Evolutionary conservation across 2,888 invertebrate genomes (phyloP).

Genomic region (Andricus quercusramuli): DNA sequence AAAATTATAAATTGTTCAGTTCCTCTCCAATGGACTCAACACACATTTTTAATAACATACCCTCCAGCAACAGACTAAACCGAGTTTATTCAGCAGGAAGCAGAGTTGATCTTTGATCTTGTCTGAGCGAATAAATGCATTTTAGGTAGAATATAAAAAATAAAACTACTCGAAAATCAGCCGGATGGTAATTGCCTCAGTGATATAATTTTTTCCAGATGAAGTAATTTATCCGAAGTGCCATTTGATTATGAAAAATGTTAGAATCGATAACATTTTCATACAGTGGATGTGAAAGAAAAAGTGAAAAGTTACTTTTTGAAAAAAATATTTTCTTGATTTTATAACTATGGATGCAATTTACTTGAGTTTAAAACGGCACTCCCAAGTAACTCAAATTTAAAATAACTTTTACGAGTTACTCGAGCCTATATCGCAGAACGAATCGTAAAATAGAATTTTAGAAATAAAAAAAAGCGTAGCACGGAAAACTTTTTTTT

Average conservation of each 20-base stretch:
- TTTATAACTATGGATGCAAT: too few species aligned
- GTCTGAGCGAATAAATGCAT: background rate
- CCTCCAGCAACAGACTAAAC: background rate
- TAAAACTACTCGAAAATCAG: background rate
- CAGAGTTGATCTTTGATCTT: background rate
- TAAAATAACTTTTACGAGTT: too few species aligned
- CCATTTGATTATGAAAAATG: too few species aligned
- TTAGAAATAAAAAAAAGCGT: too few species aligned
- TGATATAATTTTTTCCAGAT: background rate
- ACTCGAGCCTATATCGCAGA: too few species aligned
- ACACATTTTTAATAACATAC: background rate
- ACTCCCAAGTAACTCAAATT: too few species aligned
- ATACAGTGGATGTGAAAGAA: background rate
- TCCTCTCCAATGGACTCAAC: background rate
- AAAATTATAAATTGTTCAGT: background rate
- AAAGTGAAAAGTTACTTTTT: too few species aligned
- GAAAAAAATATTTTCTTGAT: too few species aligned
- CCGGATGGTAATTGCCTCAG: background rate
- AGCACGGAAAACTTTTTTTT: too few species aligned
- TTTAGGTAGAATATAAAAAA: background rate
- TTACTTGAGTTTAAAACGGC: too few species aligned
- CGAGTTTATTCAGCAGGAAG: background rate
- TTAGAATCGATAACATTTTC: background rate
- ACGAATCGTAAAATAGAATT: too few species aligned
- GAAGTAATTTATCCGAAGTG: background rate